Conservation (phyloP, 2,888 invertebrate genomes). For the Clusia tigrina region DNA sequence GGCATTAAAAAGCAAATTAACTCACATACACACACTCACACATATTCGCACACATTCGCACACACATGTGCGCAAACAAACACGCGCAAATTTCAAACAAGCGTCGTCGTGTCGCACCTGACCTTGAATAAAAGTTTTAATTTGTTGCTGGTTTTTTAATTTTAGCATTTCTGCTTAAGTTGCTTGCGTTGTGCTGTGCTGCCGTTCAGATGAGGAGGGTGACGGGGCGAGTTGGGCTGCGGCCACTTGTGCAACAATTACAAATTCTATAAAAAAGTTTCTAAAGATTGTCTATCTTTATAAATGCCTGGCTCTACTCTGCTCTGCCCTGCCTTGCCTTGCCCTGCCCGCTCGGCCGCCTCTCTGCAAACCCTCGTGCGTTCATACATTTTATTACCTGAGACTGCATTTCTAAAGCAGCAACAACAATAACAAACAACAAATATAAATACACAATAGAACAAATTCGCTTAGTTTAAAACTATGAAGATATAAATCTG, state of each 20-base stretch:
- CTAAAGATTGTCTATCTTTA: conserved; percentile 22
- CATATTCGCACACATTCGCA: not conserved
- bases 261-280: conserved; percentile 53
- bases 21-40: not conserved
- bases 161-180: conserved; percentile 28
- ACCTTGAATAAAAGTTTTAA: conserved; percentile 56
- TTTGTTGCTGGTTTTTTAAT: conserved; percentile 33
- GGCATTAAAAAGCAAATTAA: conserved; percentile 4
- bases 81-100: not conserved
- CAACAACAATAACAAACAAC: conserved; percentile 23
- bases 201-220: not conserved
- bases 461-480: conserved; percentile 1
- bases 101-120: conserved; percentile 48
- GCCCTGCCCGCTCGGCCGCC: conserved; percentile 20
- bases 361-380: conserved; percentile 20
- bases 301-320: conserved; percentile 6
- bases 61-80: not conserved
- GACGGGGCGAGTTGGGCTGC: conserved; percentile 19
- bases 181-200: conserved; percentile 4
- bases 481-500: conserved; percentile 21
- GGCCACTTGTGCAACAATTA: conserved; percentile 58
- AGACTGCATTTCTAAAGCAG: conserved; percentile 25
- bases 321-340: not conserved
- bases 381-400: conserved; percentile 23
- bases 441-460: conserved; percentile 21